phyloP scores from a whole-genome alignment of 2,797 vertebrate species.

The Mionectes olivaceus region DNA sequence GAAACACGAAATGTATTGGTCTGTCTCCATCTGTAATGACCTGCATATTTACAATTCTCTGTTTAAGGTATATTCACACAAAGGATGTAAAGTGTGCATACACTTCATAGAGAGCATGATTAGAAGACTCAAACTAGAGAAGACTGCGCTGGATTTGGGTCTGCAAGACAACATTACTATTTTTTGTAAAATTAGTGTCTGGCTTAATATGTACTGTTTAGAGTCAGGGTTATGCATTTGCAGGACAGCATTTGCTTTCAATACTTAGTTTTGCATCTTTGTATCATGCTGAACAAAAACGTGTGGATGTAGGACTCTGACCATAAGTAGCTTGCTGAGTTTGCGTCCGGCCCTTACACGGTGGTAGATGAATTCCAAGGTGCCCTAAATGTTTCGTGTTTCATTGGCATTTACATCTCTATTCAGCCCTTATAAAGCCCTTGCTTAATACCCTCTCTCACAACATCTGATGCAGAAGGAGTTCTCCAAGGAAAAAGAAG shows the following conservation, averaged over 20 bases:
- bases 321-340: background rate
- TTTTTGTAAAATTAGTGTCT: background rate
- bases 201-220: background rate
- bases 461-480: background rate
- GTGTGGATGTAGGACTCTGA: background rate
- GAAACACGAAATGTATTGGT: background rate
- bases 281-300: background rate
- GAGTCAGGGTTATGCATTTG: background rate
- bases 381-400: background rate
- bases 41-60: background rate
- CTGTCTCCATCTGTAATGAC: background rate
- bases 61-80: background rate
- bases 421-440: background rate
- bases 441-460: background rate
- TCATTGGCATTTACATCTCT: background rate
- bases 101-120: background rate
- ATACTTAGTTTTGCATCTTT: background rate
- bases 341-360: background rate
- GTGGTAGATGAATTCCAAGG: background rate
- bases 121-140: background rate
- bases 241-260: background rate
- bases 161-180: background rate
- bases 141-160: background rate
- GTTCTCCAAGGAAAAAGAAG: background rate
- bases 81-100: background rate